Evolutionary conservation across 2,888 invertebrate genomes (phyloP).

Genomic region (Belgica antarctica): DNA sequence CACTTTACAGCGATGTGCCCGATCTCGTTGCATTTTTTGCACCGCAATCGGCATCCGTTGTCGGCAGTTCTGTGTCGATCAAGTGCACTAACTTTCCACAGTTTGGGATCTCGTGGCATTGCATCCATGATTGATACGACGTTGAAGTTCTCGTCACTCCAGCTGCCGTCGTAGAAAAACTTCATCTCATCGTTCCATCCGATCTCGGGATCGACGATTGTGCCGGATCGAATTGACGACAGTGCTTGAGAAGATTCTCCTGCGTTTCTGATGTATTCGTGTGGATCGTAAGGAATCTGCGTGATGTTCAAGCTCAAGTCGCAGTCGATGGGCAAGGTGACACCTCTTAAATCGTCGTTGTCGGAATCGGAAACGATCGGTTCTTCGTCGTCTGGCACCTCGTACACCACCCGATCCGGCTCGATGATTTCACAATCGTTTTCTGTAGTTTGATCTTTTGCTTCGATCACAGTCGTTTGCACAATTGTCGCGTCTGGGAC

Average conservation of each 20-base stretch:
- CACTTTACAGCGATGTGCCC: constrained; percentile 66
- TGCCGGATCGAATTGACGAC: background rate
- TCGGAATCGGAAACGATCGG: background rate
- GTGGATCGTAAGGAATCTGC: background rate
- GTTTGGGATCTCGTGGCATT: constrained; percentile 59
- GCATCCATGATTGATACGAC: constrained; percentile 59
- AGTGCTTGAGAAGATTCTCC: background rate
- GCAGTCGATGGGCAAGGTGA: background rate
- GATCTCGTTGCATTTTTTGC: constrained; percentile 63
- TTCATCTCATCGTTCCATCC: constrained; percentile 60
- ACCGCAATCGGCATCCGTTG: constrained; percentile 54
- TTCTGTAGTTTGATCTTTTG: background rate
- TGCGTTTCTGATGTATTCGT: constrained; percentile 9
- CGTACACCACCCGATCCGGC: background rate
- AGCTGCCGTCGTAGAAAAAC: constrained; percentile 65
- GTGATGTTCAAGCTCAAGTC: constrained; percentile 35
- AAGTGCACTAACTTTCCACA: constrained; percentile 50
- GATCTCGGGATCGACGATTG: constrained; percentile 46
- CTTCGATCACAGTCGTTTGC: background rate
- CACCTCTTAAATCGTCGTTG: background rate
- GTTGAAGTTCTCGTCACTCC: constrained; percentile 65
- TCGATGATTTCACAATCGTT: constrained; percentile 15
- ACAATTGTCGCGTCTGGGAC: background rate
- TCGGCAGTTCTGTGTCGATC: constrained; percentile 50
- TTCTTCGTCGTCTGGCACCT: background rate